These are phyloP conservation scores for Lates calcarifer DNA, from an alignment of 2,113 vertebrate species.

Conservation along the genomic window DNA sequence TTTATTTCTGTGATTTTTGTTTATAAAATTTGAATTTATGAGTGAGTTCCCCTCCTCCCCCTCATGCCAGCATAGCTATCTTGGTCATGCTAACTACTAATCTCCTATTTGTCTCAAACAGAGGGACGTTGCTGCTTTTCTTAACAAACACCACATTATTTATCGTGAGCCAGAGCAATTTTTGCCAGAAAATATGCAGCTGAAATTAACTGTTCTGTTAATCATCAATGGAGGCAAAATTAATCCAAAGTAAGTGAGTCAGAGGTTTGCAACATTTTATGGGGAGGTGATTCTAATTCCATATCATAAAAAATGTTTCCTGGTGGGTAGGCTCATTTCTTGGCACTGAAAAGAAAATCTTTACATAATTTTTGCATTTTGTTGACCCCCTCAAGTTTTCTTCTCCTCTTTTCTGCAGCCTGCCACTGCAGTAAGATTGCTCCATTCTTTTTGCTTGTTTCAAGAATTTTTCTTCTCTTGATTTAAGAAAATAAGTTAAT, in stretches of 20 bases:
- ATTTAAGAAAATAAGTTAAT: background rate
- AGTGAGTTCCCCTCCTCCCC: too few relatives aligned
- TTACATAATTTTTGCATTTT: background rate
- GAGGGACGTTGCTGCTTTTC: slow-evolving; percentile 2
- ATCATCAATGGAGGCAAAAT: background rate
- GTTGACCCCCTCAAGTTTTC: background rate
- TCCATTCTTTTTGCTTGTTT: slow-evolving; percentile 3
- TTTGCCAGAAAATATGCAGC: background rate
- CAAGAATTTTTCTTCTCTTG: background rate
- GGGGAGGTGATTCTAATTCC: background rate
- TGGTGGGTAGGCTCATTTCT: background rate
- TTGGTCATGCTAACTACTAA: slow-evolving; percentile 26
- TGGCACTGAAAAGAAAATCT: background rate
- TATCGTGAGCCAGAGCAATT: background rate
- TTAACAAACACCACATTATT: slow-evolving; percentile 28
- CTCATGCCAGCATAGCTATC: background rate
- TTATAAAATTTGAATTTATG: slow-evolving; percentile 25
- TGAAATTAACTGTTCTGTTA: background rate
- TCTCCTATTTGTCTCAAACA: slow-evolving; percentile 19
- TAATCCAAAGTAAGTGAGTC: slow-evolving; percentile 7
- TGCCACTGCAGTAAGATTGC: background rate
- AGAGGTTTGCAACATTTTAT: slow-evolving; percentile 2
- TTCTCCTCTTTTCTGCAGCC: background rate
- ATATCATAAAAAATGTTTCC: background rate
- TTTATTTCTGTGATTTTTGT: slow-evolving; percentile 35